Base-by-base conservation (phyloP, 2,113 vertebrate species). In the Crocuta crocuta region DNA sequence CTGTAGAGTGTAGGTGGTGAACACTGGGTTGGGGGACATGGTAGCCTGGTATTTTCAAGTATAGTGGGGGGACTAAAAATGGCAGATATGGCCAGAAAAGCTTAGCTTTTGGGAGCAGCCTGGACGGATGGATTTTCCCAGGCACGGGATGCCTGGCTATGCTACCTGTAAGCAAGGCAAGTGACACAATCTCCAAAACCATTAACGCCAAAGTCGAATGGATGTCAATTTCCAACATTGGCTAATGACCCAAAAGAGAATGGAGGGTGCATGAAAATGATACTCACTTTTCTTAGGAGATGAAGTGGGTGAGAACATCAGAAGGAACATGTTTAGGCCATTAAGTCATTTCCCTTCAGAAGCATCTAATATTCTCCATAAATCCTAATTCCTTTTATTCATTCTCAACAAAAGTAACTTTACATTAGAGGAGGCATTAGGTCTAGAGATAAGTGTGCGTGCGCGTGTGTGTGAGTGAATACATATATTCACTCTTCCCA, bases 11-110 rank as follows among this genome's bases (percentile, higher is more conserved):
- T 26, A 31, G 63, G 15, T 10, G 15, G 39, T 2, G 2, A 12
- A 8, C 17, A 0, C 21, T 76, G 1, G 0, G 21, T 0, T 24
- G 15, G 7, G 10, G 55, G 11, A 19, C 66, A 4, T 7, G 23
- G 83, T 39, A n/a, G 16, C 45, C 35, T 39, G 35, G 28, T 50
- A 2, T 48, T 43, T 92, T 73, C 24, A 26, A 28, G 66, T 39
- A 31, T 7, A 31, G 5, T 19, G 9, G 39, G 39, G n/a, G 2
- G n/a, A 9, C 16, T 13, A 16, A 68, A 7, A 17, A 28, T 26
- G n/a, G 13, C 2, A 39, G 50, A 1, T n/a, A 5, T 33, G 26
- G 11, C 8, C 76, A 33, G 50, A 55, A 70, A 79, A 86, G 24
- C 23, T 50, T 48, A 28, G 48, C 61, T 91, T 31, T 53, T 1